Percentiles rank a stretch among this genome's conserved stretches.
These are phyloP conservation scores for Urosaurus nigricauda DNA, from an alignment of 2,797 vertebrate species.

Conservation along the genomic window DNA sequence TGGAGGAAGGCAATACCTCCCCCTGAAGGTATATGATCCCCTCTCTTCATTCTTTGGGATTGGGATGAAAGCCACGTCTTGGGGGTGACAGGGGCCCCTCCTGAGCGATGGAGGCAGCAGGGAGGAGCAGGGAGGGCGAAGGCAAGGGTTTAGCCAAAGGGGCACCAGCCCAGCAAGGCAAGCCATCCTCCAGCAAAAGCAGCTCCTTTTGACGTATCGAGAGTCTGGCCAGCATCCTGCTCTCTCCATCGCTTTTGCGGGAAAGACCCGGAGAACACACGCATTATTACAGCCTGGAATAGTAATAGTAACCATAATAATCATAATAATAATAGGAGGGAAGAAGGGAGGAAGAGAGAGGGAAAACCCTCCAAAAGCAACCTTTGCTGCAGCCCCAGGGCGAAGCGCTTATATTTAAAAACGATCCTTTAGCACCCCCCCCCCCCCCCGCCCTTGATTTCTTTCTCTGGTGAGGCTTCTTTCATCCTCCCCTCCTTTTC, in stretches of 20 bases:
- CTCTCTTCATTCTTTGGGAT: not conserved
- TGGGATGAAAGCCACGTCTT: slow-evolving; percentile 52
- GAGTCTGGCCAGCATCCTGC: slow-evolving; percentile 72
- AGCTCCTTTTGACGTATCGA: slow-evolving; percentile 68
- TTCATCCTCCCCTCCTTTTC: slow-evolving; percentile 16
- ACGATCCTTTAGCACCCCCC: slow-evolving; percentile 68
- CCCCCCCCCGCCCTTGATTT: slow-evolving; percentile 70
- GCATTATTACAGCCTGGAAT: slow-evolving; percentile 78
- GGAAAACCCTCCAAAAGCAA: slow-evolving; percentile 37
- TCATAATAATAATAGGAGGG: too few species aligned
- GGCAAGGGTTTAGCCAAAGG: slow-evolving; percentile 14
- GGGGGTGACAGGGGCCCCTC: slow-evolving; percentile 70
- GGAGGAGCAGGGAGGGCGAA: slow-evolving; percentile 40
- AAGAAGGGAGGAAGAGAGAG: not conserved
- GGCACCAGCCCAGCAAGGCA: slow-evolving; percentile 63
- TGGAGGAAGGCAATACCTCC: slow-evolving; percentile 17
- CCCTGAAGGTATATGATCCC: too few species aligned
- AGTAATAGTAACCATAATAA: slow-evolving; percentile 64
- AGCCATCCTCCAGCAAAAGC: slow-evolving; percentile 72
- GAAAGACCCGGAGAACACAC: slow-evolving; percentile 75
- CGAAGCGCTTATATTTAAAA: slow-evolving; percentile 79
- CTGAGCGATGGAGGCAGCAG: slow-evolving; percentile 70
- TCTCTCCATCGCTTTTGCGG: slow-evolving; percentile 69
- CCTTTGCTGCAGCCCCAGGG: slow-evolving; percentile 76
- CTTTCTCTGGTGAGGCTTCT: slow-evolving; percentile 56